Base-by-base conservation (phyloP, 2,113 vertebrate genomes). In the Nansenia antarctica region DNA sequence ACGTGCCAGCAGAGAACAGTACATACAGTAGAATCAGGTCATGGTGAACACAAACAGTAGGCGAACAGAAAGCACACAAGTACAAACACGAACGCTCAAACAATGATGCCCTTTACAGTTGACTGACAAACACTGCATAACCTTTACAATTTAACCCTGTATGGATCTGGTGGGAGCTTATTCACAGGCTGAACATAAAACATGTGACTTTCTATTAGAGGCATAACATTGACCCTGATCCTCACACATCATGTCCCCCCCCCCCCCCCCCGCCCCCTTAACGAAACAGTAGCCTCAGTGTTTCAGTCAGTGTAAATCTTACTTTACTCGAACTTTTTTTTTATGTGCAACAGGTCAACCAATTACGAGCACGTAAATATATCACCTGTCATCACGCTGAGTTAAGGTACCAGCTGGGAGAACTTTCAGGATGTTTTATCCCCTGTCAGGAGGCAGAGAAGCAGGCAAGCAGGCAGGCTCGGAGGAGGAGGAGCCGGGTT, bases 341-440 rank as follows among this genome's bases (percentile, higher is more conserved):
- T 73, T 80, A 79, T 73, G 76, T 66, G 57, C 53, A 58, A 78
- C 69, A 64, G 71, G 82, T 82, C 77, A 67, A 69, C 34, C 78
- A 58, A 69, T 86, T 88, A 82, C 60, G 32, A 32, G 61, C 45
- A 34, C 70, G 73, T 75, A 70, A 81, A 84, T 82, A 72, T 72
- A 78, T 84, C 72, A 78, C 79, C 86, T 83, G 82, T 82, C 78
- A 79, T 60, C 34, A 11, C 15, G 15, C 52, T 57, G 71, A 34
- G 67, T 39, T 65, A 67, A 49, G 47, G 75, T 15, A 62, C 39
- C 52, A 26, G 24, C 27, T 29, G 20, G 60, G 64, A 59, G 49
- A 69, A 59, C 64, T 24, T 55, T 29, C 32, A 3, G 35, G 0
- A 39, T 64, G 71, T 59, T 67, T 72, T 62, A 71, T 55, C 62